Base-by-base conservation (phyloP, 2,113 vertebrate genomes). In the Melanocharis versteri region DNA sequence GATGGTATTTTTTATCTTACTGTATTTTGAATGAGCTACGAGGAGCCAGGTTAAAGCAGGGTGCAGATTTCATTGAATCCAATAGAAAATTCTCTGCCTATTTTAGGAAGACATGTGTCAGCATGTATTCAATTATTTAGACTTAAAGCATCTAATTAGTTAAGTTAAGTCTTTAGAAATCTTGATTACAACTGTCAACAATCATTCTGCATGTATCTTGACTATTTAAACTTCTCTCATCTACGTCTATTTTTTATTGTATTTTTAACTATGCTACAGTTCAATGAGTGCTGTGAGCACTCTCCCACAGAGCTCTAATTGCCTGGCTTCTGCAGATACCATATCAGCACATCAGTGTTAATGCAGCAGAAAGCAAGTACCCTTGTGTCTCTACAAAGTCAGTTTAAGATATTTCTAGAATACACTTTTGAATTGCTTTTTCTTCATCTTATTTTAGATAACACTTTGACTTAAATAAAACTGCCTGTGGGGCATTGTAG, bases 361-460 rank as follows among this genome's bases (percentile, higher is more conserved):
- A 93, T 85, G 61, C 73, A 24, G 90, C 53, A 96, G 83, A 95
- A 96, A 96, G 89, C 17, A 2, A 92, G 94, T n/a, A 66, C 70
- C 23, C 92, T 94, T 81, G 35, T 79, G 64, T 81, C 78, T 93
- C 73, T 71, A 62, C 73, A 97, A 94, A 97, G 66, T 56, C 47
- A 76, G 78, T 96, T 97, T 77, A 80, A 93, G 87, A 64, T 60
- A 93, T 90, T 95, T 97, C 89, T 70, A 61, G 78, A 69, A 85
- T 83, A 81, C 40, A 76, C 10, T 87, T 97, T 85, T 54, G 51
- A 91, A 89, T 93, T 85, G 54, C 64, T 93, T 96, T 93, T 95
- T 68, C 94, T 96, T 94, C 60, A 26, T 95, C 78, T 97, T 97
- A 87, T 88, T 96, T 97, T 92, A 96, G 94, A 98, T 96, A 97